phyloP scores from a whole-genome alignment of 2,888 invertebrate genomes.

The Laothoe populi region DNA sequence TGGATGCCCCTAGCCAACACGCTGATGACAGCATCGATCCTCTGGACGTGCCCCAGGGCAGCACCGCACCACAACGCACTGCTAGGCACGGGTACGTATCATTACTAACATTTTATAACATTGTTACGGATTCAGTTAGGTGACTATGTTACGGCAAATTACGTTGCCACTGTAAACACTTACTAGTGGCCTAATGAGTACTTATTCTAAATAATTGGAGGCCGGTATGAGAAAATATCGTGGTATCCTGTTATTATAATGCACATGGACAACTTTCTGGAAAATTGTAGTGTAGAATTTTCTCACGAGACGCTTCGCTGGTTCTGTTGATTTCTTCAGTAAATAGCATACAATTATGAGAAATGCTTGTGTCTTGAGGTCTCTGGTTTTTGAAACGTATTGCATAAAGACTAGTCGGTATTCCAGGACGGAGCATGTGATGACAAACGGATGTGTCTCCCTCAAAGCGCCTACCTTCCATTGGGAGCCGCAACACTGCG shows the following conservation, averaged over 20 bases:
- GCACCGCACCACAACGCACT: constrained; percentile 91
- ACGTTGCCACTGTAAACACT: background rate
- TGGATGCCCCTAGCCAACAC: constrained; percentile 82
- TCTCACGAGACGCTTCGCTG: constrained; percentile 51
- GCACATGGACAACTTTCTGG: constrained; percentile 36
- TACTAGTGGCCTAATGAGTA: background rate
- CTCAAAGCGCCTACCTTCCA: constrained; percentile 91
- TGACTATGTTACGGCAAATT: background rate
- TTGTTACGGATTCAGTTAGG: background rate
- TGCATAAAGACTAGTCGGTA: constrained; percentile 79
- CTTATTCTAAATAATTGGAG: constrained; percentile 3
- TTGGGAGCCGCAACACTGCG: constrained; percentile 94
- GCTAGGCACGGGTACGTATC: constrained; percentile 88
- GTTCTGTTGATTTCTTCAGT: constrained; percentile 33
- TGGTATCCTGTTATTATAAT: constrained; percentile 18
- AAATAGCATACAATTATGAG: constrained; percentile 27
- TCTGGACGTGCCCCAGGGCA: constrained; percentile 88
- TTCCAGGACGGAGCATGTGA: constrained; percentile 83
- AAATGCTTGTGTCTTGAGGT: constrained; percentile 13
- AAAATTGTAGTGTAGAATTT: constrained; percentile 47
- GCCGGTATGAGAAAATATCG: constrained; percentile 4
- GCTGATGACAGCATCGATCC: constrained; percentile 85
- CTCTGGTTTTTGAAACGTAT: constrained; percentile 42
- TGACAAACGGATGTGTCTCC: constrained; percentile 90
- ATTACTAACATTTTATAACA: constrained; percentile 12